Conservation (phyloP, 2,113 vertebrate species). For the Pseudorasbora parva region DNA sequence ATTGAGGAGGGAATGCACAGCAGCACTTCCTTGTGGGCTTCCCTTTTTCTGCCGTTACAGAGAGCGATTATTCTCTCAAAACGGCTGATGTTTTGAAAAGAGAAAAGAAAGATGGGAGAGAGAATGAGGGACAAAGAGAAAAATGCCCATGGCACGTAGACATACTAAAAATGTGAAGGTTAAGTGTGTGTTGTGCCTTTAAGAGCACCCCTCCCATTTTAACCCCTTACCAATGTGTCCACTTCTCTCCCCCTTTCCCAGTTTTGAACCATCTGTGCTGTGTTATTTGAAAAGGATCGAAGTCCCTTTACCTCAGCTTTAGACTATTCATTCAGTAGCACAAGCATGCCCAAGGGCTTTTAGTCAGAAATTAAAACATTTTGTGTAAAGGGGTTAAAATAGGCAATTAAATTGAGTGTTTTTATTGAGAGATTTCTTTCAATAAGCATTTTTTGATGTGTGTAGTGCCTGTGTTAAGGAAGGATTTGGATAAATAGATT, state of each 20-base stretch:
- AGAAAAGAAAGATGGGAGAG: neutral
- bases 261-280: conserved; percentile 58
- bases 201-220: conserved; percentile 53
- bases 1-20: conserved; percentile 49
- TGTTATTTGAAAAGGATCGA: conserved; percentile 13
- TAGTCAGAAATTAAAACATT: neutral
- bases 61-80: conserved; percentile 43
- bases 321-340: neutral
- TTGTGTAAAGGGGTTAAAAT: neutral
- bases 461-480: neutral
- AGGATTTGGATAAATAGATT: neutral
- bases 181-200: conserved; percentile 52
- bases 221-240: conserved; percentile 46
- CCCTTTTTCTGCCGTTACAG: conserved; percentile 52
- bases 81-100: conserved; percentile 29
- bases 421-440: neutral
- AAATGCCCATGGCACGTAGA: neutral
- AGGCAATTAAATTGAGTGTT: neutral
- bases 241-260: conserved; percentile 43
- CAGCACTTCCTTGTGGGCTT: conserved; percentile 59
- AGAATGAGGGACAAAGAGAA: conserved; percentile 7
- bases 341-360: neutral
- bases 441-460: neutral
- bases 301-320: conserved; percentile 27
- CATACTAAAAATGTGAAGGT: neutral